Base-by-base conservation (phyloP, 2,113 vertebrate species). In the Chitala chitala region DNA sequence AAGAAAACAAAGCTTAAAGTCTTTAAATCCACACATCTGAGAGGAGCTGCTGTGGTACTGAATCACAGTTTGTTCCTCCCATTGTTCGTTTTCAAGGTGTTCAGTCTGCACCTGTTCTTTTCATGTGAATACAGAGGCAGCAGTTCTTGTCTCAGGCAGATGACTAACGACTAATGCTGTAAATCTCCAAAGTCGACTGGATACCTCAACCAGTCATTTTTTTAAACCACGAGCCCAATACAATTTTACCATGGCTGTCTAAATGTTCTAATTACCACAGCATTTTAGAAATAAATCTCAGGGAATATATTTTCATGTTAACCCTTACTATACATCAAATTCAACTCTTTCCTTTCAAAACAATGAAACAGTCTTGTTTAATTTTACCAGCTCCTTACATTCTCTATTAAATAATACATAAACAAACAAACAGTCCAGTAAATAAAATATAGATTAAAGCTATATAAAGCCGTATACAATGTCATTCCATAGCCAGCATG, bases 381-480 rank as follows among this genome's bases (percentile, higher is more conserved):
- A 42, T 36, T 33, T 20, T 24, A 33, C 3, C 56, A 36, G 17
- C 20, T 59, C 22, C 71, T 59, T 48, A 61, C 24, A 61, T 22
- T 72, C 71, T 61, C 40, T 24, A 33, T 44, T 46, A 61, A 48
- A 61, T 72, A 42, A n/a, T 61, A 38, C 59, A 22, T 71, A 42
- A 38, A 22, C 36, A n/a, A 48, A 29, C 36, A 7, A 9, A 1
- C 0, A 24, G 17, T 0, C 3, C 13, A 42, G 2, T 15, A 7
- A n/a, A n/a, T 10, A 5, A 15, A 33, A 44, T 61, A 20, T 15
- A 72, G 55, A 61, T 72, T 9, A 20, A 13, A 44, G 42, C 38
- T 15, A 26, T 61, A 33, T 48, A 33, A 72, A n/a, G 71, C 44
- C 24, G 64, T n/a, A 56, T 24, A 48, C 54, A 44, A 53, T 56